These are phyloP conservation scores for Enteromius paludinosus DNA, from an alignment of 2,797 vertebrate genomes.

Conservation along the genomic window DNA sequence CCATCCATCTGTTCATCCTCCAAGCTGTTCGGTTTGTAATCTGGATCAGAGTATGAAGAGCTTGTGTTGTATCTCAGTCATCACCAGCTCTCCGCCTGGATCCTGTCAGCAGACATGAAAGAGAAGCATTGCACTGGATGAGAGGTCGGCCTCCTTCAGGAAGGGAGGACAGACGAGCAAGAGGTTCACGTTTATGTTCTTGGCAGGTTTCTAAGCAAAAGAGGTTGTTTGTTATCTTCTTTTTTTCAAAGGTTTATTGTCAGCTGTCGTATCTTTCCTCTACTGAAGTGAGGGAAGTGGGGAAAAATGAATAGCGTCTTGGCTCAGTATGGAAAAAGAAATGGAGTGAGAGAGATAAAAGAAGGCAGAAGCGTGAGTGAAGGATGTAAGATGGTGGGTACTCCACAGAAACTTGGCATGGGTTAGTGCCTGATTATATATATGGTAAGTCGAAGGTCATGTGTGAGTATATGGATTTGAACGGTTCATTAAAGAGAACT, in stretches of 20 bases:
- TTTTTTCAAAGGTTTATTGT: conserved; percentile 16
- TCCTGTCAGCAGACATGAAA: conserved; percentile 47
- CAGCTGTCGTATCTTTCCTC: neutral
- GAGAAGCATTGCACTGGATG: neutral
- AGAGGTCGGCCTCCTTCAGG: neutral
- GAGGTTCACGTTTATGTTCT: conserved; percentile 11
- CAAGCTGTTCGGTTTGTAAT: neutral
- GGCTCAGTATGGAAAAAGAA: neutral
- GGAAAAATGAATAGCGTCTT: neutral
- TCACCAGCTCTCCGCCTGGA: conserved; percentile 15
- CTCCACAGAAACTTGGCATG: conserved; percentile 36
- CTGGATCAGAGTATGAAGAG: neutral
- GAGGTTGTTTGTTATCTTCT: conserved; percentile 1
- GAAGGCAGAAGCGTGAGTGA: neutral
- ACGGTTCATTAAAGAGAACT: conserved; percentile 40
- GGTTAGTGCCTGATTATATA: conserved; percentile 42
- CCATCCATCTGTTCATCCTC: neutral
- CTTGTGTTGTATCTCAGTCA: conserved; percentile 37
- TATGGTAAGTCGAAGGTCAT: conserved; percentile 30
- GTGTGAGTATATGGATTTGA: conserved; percentile 33
- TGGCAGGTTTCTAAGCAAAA: conserved; percentile 9
- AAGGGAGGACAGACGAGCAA: neutral
- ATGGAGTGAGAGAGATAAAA: conserved; percentile 21
- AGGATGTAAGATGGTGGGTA: conserved; percentile 14
- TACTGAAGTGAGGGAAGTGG: conserved; percentile 2